Evolutionary conservation across 2,888 invertebrate species (phyloP), one percentile per base, ranked within the genome.

Genomic region (Phasia obesa): DNA sequence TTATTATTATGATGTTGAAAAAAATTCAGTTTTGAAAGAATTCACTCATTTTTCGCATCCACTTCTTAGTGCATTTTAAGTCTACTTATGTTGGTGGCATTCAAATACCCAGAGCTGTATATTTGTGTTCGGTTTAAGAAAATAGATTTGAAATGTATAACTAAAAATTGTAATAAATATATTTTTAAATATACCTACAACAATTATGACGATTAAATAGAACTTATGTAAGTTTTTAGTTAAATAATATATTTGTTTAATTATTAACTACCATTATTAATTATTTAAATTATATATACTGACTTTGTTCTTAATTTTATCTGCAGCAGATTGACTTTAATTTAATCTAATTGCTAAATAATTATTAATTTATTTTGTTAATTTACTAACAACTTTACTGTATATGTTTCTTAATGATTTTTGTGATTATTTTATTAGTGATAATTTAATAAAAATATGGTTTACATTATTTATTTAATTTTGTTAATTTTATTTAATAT

Each of bases 391-490:
- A 64, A 71, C 57, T 71, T 49, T 59, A 19, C 27, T 65, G 35
- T 57, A 64, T 64, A 27, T 59, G n/a, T 75, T 38, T 25, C 55
- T n/a, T 71, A 60, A 73, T 47, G 55, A 57, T 38, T 49, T 77
- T 53, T 53, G 51, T 64, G 7, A 17, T 57, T 60, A 69, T 51
- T 17, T 47, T 57, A 25, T 71, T 73, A 55, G 17, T 73, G 55
- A 13, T 59, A 57, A 51, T 35, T 64, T 27, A 69, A 51, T 78
- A 73, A 70, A 81, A 77, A 74, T 69, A 11, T 57, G 27, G 5
- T 64, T 65, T 53, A 38, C 47, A 55, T 64, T 71, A 38, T 51
- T 60, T 49, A 69, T 59, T 25, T 67, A 42, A 0, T 53, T 62
- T 53, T 47, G 13, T 44, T 69, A 44, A 42, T 60, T 23, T 74